phyloP scores from a whole-genome alignment of 2,888 invertebrate species.

The Strigamia transsilvanica region DNA sequence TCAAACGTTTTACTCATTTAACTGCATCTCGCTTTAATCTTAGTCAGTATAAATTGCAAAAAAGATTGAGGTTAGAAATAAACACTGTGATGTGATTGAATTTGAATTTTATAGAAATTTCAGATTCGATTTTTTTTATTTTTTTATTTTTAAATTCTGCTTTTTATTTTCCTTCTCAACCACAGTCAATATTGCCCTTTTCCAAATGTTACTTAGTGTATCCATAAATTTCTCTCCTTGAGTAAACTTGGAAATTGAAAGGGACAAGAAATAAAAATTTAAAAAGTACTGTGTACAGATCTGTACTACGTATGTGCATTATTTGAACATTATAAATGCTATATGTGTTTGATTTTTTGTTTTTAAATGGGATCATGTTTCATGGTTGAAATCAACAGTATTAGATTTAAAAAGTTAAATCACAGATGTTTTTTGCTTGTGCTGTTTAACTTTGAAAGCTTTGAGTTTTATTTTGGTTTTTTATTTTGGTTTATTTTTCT shows the following conservation, averaged over 20 bases:
- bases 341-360: neutral
- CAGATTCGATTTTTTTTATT: conserved; percentile 13
- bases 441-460: neutral
- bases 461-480: too few species aligned
- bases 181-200: neutral
- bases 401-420: conserved; percentile 38
- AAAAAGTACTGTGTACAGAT: neutral
- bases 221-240: conserved; percentile 2
- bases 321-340: neutral
- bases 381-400: conserved; percentile 37
- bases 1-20: conserved; percentile 21
- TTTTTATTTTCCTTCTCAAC: neutral
- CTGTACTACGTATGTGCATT: too few species aligned
- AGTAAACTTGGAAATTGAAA: conserved; percentile 38
- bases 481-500: neutral
- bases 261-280: conserved; percentile 12
- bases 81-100: conserved; percentile 43
- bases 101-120: conserved; percentile 40
- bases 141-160: neutral
- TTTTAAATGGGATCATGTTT: conserved; percentile 1
- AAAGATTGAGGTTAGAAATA: neutral
- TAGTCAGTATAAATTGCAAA: conserved; percentile 16
- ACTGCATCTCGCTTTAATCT: conserved; percentile 33
- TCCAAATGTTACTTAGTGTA: conserved; percentile 36
- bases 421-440: conserved; percentile 36